Evolutionary conservation across 2,888 invertebrate genomes (phyloP).

Genomic region (Leptinotarsa peninsularis): DNA sequence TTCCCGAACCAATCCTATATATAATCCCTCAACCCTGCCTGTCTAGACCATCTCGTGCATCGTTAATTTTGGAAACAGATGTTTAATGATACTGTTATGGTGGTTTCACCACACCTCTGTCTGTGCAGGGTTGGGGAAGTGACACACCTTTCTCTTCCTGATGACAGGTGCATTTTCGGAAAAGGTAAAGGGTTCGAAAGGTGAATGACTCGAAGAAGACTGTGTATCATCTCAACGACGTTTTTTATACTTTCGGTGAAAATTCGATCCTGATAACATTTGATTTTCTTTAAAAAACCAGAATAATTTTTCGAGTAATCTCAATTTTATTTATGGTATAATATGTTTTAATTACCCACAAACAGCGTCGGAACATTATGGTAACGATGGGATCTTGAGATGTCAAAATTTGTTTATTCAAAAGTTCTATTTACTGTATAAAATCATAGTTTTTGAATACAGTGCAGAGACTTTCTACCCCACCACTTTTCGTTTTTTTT

Average conservation of each 20-base stretch:
- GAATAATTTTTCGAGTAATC: no score
- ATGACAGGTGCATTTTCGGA: background rate
- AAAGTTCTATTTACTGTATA: no score
- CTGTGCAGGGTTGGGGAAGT: background rate
- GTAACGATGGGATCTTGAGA: no score
- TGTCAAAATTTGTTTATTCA: no score
- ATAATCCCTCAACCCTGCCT: background rate
- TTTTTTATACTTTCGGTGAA: background rate
- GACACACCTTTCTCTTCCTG: background rate
- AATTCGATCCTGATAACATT: no score
- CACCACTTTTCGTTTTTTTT: no score
- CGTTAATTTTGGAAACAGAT: slow-evolving; percentile 1
- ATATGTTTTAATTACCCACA: no score
- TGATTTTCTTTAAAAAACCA: no score
- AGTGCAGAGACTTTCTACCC: no score
- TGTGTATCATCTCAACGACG: background rate
- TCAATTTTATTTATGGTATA: no score
- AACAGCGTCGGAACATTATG: no score
- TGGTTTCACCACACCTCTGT: background rate
- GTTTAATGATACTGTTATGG: background rate
- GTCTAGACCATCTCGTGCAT: slow-evolving; percentile 2
- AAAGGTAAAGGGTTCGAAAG: background rate
- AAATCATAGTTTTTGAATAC: no score
- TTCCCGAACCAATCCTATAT: background rate
- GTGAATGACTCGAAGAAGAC: background rate